Evolutionary conservation across 2,888 invertebrate genomes (phyloP).

Genomic region (Callyntrura sp.): DNA sequence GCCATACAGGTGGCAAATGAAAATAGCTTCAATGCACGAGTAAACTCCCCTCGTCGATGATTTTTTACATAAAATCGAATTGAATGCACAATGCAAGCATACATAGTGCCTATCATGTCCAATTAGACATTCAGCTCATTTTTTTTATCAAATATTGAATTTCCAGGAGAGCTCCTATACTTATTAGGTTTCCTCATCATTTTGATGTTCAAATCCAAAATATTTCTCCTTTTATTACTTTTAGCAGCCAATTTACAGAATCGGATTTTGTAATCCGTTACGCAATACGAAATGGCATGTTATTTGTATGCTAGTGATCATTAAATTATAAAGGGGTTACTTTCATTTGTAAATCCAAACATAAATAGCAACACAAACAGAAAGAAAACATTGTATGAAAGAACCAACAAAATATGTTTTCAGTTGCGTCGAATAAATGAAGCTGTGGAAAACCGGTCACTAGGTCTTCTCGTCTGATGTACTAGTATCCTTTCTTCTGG

Average conservation of each 20-base stretch:
- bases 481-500: constrained; percentile 21
- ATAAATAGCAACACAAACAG: not conserved
- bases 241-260: not conserved
- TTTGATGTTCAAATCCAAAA: not conserved
- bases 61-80: too few relatives aligned
- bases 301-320: constrained; percentile 16
- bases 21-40: not conserved
- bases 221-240: not conserved
- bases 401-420: not conserved
- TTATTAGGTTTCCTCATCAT: not conserved
- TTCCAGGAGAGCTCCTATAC: not conserved
- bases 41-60: not conserved
- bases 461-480: constrained; percentile 10
- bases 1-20: not conserved
- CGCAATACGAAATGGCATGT: constrained; percentile 22
- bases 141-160: constrained; percentile 28
- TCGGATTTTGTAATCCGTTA: constrained; percentile 38
- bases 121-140: too few relatives aligned
- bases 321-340: constrained; percentile 23
- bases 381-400: constrained; percentile 10
- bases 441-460: constrained; percentile 55
- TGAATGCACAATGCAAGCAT: too few relatives aligned
- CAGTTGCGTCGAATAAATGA: not conserved
- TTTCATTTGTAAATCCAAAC: constrained; percentile 38
- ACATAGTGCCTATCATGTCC: too few relatives aligned